phyloP scores from a whole-genome alignment of 2,888 invertebrate genomes.

The Mongoloraphidia duomilia region DNA sequence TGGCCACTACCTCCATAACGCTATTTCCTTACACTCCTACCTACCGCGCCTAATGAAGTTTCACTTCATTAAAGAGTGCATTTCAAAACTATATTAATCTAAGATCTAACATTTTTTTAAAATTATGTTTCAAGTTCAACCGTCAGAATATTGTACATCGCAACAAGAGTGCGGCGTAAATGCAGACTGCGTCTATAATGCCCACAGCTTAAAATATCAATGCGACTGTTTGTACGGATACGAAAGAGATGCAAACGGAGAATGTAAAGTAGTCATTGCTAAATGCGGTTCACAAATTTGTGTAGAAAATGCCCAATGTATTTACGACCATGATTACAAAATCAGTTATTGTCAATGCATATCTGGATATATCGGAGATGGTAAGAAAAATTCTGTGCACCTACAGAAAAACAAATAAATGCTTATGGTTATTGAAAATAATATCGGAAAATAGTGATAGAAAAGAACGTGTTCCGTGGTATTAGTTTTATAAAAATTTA shows the following conservation, averaged over 20 bases:
- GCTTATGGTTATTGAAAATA: too few species aligned
- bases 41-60: too few species aligned
- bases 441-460: too few species aligned
- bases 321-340: slow-evolving; percentile 47
- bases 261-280: slow-evolving; percentile 40
- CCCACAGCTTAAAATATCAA: slow-evolving; percentile 41
- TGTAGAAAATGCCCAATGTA: slow-evolving; percentile 56
- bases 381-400: slow-evolving; percentile 20
- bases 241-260: slow-evolving; percentile 45
- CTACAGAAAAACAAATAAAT: too few species aligned
- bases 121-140: slow-evolving; percentile 18
- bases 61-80: too few species aligned
- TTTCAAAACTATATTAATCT: too few species aligned
- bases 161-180: slow-evolving; percentile 52
- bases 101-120: background rate
- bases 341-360: slow-evolving; percentile 73
- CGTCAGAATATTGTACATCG: slow-evolving; percentile 39
- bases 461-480: too few species aligned
- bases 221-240: slow-evolving; percentile 70
- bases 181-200: slow-evolving; percentile 56
- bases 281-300: slow-evolving; percentile 49
- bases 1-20: too few species aligned
- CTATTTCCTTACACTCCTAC: too few species aligned
- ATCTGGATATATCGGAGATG: slow-evolving; percentile 65
- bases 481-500: too few species aligned